A percentile compares a stretch with the other conserved stretches of the same genome.
Conservation (phyloP, 2,888 invertebrate genomes). For the Microplitis deprimator region DNA sequence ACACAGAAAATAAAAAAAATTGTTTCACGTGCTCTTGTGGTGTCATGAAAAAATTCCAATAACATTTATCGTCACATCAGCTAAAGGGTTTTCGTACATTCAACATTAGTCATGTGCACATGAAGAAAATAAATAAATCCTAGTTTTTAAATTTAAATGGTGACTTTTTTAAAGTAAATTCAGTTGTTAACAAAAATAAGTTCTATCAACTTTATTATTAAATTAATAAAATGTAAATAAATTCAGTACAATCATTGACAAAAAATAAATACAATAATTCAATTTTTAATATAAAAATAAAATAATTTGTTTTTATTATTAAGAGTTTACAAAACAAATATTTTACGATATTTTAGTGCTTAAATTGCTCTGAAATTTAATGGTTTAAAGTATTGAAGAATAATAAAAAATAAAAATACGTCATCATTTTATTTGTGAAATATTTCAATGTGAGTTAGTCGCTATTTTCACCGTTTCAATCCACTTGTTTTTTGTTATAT, state of each 20-base stretch:
- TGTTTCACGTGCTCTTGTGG: conserved; percentile 36
- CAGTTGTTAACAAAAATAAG: too few relatives aligned
- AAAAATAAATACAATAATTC: too few relatives aligned
- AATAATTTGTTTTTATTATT: neutral
- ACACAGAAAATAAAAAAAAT: neutral
- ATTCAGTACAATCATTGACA: too few relatives aligned
- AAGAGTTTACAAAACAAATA: neutral
- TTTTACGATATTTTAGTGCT: neutral
- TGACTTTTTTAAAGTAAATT: too few relatives aligned
- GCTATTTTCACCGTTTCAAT: conserved; percentile 1
- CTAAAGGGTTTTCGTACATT: conserved; percentile 15
- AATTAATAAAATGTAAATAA: too few relatives aligned
- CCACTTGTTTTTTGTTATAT: neutral
- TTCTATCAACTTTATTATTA: too few relatives aligned
- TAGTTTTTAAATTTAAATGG: neutral
- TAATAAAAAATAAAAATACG: neutral
- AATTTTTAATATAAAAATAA: neutral
- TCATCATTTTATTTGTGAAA: conserved; percentile 9
- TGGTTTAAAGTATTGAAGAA: neutral
- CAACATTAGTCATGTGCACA: neutral
- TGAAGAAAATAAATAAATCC: neutral
- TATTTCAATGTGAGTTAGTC: neutral
- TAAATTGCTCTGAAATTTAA: conserved; percentile 2
- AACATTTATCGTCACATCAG: conserved; percentile 41
- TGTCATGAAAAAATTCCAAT: conserved; percentile 46